Percentiles rank a stretch among this genome's conserved stretches.
These are phyloP conservation scores for Xanthorhoe designata DNA, from an alignment of 2,888 invertebrate species.

Conservation along the genomic window DNA sequence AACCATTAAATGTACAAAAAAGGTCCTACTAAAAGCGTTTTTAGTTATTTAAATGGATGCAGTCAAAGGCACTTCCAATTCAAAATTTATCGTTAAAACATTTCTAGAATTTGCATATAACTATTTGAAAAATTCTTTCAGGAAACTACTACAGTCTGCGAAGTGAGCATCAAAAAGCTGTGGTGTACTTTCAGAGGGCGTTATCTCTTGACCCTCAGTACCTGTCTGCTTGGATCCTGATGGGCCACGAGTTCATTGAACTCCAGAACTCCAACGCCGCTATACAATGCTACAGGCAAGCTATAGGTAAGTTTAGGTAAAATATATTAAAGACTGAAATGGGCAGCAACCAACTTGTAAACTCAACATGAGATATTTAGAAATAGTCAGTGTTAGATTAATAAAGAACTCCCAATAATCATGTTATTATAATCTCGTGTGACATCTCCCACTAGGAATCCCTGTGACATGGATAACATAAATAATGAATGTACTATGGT, in stretches of 20 bases:
- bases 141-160: conserved; percentile 98
- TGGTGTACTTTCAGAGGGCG: conserved; percentile 97
- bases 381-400: too few relatives aligned
- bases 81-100: background rate
- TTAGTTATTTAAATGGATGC: too few relatives aligned
- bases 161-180: conserved; percentile 98
- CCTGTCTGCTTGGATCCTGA: conserved; percentile 98
- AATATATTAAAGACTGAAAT: background rate
- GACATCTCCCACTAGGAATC: too few relatives aligned
- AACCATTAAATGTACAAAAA: too few relatives aligned
- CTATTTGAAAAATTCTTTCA: conserved; percentile 61
- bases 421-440: too few relatives aligned
- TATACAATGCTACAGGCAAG: conserved; percentile 98
- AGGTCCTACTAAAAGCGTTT: too few relatives aligned
- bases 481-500: too few relatives aligned
- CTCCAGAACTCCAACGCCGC: conserved; percentile 99
- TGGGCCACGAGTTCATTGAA: conserved; percentile 99
- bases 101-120: background rate
- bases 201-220: conserved; percentile 97
- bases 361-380: too few relatives aligned
- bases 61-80: too few relatives aligned
- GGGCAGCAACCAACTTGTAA: too few relatives aligned
- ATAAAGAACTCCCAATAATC: too few relatives aligned
- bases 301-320: conserved; percentile 89
- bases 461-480: too few relatives aligned